A percentile compares a stretch with the other conserved stretches of the same genome.
Evolutionary conservation across 2,797 vertebrate species (phyloP).

Genomic region (Megaceryle alcyon): DNA sequence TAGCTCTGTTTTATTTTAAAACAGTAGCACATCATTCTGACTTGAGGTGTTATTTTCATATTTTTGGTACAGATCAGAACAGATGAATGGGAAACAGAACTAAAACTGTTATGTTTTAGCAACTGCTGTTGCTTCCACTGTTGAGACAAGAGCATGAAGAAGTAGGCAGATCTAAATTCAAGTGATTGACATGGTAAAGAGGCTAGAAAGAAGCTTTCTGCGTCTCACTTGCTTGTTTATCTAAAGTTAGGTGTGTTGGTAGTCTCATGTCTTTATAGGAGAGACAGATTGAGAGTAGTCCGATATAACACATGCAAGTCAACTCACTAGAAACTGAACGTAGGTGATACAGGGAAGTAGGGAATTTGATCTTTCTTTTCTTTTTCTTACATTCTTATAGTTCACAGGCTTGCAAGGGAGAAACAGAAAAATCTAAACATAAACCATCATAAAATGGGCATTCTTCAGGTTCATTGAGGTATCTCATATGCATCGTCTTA

Average conservation of each 20-base stretch:
- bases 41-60: not conserved
- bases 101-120: not conserved
- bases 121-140: not conserved
- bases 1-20: not conserved
- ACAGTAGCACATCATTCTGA: not conserved
- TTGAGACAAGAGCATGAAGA: not conserved
- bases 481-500: not conserved
- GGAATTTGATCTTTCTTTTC: not conserved
- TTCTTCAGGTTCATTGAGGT: not conserved
- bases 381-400: not conserved
- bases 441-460: not conserved
- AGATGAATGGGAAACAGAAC: not conserved
- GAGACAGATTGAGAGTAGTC: not conserved
- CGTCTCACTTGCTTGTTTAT: not conserved
- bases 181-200: not conserved
- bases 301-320: not conserved
- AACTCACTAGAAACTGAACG: not conserved
- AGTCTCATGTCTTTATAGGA: not conserved
- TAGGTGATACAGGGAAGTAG: not conserved
- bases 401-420: not conserved
- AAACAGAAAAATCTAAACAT: not conserved
- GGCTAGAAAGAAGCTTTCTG: not conserved
- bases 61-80: not conserved
- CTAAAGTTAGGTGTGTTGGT: not conserved
- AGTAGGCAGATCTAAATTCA: not conserved